A percentile compares a stretch with the other conserved stretches of the same genome.
Evolutionary conservation across 1,140 invertebrate species (phyloP).

Genomic region (Chironomus striatipennis): DNA sequence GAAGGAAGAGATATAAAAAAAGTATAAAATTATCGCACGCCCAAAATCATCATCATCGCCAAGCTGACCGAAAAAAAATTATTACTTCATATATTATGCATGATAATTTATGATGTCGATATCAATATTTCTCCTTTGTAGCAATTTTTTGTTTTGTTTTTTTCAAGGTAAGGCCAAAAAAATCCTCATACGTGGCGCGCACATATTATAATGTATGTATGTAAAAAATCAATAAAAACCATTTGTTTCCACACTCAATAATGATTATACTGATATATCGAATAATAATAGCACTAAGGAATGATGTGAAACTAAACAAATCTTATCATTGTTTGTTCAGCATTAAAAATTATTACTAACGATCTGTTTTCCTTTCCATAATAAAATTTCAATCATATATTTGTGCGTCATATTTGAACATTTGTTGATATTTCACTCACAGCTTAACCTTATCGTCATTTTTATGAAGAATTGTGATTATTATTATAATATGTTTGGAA

Average conservation of each 20-base stretch:
- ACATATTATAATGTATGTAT: too few relatives aligned
- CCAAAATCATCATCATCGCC: background rate
- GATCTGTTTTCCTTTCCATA: background rate
- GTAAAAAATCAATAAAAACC: background rate
- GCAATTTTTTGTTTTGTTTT: background rate
- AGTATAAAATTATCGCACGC: background rate
- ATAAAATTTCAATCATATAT: background rate
- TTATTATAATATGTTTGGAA: background rate
- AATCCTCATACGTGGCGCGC: background rate
- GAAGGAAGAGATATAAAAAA: background rate
- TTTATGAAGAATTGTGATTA: background rate
- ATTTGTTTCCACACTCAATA: slow-evolving; percentile 6
- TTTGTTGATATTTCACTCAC: background rate
- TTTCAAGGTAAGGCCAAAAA: slow-evolving; percentile 4
- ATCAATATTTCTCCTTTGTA: background rate
- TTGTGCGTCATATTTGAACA: too few relatives aligned
- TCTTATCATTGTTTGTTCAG: slow-evolving; percentile 3
- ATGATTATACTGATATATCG: background rate
- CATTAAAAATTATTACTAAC: background rate
- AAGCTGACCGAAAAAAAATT: background rate
- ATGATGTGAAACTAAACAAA: slow-evolving; percentile 9
- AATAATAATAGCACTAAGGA: too few relatives aligned
- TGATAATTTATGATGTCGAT: slow-evolving; percentile 9
- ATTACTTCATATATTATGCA: background rate
- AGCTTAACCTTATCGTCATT: background rate